Evolutionary conservation across 2,888 invertebrate genomes (phyloP).

Genomic region (Drepanosiphum platanoidis): DNA sequence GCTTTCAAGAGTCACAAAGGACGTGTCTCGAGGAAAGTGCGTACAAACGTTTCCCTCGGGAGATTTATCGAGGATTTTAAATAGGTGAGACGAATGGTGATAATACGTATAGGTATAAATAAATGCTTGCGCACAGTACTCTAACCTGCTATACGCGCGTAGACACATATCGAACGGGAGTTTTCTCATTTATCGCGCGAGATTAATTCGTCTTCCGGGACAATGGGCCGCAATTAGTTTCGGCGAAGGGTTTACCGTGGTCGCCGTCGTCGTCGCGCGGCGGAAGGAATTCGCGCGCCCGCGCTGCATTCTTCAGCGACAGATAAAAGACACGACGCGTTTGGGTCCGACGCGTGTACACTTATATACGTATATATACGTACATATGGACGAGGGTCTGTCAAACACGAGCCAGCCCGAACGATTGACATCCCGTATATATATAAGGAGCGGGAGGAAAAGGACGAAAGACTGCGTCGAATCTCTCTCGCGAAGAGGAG

Average conservation of each 20-base stretch:
- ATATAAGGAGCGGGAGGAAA: background rate
- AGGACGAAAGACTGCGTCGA: background rate
- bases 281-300: background rate
- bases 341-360: background rate
- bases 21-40: no score
- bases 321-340: slow-evolving; percentile 45
- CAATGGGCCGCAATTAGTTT: slow-evolving; percentile 59
- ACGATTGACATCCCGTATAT: slow-evolving; percentile 47
- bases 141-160: background rate
- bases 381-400: slow-evolving; percentile 9
- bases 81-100: no score
- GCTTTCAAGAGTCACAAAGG: no score
- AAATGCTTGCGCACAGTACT: background rate
- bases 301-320: slow-evolving; percentile 47
- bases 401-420: slow-evolving; percentile 31
- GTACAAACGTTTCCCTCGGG: no score
- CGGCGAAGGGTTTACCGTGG: slow-evolving; percentile 35
- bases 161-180: background rate
- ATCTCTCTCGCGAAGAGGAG: slow-evolving; percentile 35
- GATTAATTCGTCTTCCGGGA: slow-evolving; percentile 61
- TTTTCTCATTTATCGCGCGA: slow-evolving; percentile 59
- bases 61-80: no score
- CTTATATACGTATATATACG: no score
- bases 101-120: background rate
- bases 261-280: background rate